Evolutionary conservation across 2,113 vertebrate genomes (phyloP).

Genomic region (Eira barbara): DNA sequence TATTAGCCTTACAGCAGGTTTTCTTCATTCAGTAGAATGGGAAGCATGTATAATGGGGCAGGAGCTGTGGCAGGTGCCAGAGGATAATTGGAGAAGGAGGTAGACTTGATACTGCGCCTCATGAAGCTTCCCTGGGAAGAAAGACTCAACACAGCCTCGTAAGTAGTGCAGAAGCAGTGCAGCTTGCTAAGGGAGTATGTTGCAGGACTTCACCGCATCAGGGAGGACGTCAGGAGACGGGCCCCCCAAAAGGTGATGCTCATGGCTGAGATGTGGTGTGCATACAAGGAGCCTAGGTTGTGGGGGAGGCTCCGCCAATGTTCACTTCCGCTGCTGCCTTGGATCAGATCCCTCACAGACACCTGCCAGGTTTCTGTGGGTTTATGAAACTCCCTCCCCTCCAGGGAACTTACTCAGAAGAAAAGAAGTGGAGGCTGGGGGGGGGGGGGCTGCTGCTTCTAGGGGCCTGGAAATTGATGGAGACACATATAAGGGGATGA

Average conservation of each 20-base stretch:
- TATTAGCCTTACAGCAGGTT: not conserved
- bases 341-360: not conserved
- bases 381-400: not conserved
- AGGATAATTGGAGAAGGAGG: not conserved
- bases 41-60: not conserved
- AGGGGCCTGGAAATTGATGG: slow-evolving; percentile 30
- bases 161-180: not conserved
- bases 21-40: not conserved
- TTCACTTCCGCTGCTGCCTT: not conserved
- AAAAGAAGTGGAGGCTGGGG: not conserved
- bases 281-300: not conserved
- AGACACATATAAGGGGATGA: not conserved
- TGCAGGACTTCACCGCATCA: not conserved
- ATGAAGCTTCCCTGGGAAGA: not conserved
- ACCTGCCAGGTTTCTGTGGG: not conserved
- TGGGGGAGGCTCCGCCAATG: not conserved
- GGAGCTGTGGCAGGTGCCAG: not conserved
- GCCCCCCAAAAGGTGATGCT: not conserved
- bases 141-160: not conserved
- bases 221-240: no score
- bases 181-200: not conserved
- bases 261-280: not conserved
- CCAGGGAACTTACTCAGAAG: not conserved
- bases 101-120: not conserved
- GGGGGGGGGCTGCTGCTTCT: not conserved